A percentile compares a stretch with the other conserved stretches of the same genome.
phyloP scores from a whole-genome alignment of 1,140 invertebrate genomes.

The Onthophagus taurus region DNA sequence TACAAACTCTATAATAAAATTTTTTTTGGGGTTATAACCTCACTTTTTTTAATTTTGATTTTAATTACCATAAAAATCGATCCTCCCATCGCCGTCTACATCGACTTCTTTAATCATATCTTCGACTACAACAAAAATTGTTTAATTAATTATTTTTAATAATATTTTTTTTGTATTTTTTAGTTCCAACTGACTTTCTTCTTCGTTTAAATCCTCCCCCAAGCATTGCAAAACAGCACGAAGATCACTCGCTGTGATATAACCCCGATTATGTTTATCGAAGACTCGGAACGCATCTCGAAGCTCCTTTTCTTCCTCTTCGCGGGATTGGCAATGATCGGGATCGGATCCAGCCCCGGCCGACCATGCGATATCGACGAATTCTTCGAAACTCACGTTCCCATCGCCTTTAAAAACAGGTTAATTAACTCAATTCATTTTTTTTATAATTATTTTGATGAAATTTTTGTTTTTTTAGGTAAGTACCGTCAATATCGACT shows the following conservation, averaged over 20 bases:
- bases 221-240: conserved; percentile 75
- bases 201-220: conserved; percentile 75
- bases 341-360: conserved; percentile 47
- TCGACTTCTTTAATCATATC: conserved; percentile 91
- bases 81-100: conserved; percentile 78
- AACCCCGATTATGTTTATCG: conserved; percentile 78
- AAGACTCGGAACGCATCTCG: conserved; percentile 80
- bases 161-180: conserved; percentile 7
- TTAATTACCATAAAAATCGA: conserved; percentile 74
- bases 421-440: background rate
- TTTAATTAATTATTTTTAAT: background rate
- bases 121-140: conserved; percentile 59
- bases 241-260: conserved; percentile 76
- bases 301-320: conserved; percentile 78
- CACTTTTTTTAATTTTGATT: conserved; percentile 9
- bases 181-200: conserved; percentile 58
- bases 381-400: conserved; percentile 86
- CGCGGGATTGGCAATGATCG: conserved; percentile 33
- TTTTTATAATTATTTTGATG: background rate
- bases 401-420: conserved; percentile 58
- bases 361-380: conserved; percentile 79
- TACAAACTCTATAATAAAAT: conserved; percentile 62
- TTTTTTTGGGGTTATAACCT: too few species aligned
- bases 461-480: too few species aligned
- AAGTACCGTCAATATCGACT: conserved; percentile 76